phyloP scores from a whole-genome alignment of 2,888 invertebrate genomes.

The Tinea trinotella region DNA sequence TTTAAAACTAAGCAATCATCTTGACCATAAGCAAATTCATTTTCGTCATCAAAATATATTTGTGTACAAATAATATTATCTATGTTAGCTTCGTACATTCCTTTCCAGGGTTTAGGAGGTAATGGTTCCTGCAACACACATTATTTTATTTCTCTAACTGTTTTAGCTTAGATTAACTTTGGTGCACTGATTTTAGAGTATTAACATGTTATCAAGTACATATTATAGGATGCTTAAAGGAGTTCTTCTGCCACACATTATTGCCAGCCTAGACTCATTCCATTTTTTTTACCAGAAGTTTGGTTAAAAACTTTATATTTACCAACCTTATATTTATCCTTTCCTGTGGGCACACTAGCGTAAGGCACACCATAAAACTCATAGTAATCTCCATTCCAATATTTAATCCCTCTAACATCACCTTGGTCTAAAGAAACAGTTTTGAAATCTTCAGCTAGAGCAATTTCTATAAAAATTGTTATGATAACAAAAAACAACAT shows the following conservation, averaged over 20 bases:
- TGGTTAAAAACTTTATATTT: too few species aligned
- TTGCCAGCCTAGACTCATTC: too few species aligned
- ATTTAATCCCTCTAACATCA: constrained; percentile 42
- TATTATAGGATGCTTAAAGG: too few species aligned
- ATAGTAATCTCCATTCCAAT: constrained; percentile 56
- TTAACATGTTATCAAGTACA: too few species aligned
- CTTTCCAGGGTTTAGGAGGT: constrained; percentile 45
- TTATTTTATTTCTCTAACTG: not conserved
- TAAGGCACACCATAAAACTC: constrained; percentile 58
- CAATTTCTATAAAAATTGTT: constrained; percentile 24
- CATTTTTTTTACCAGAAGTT: too few species aligned
- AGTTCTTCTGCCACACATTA: too few species aligned
- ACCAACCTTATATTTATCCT: constrained; percentile 48
- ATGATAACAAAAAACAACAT: constrained; percentile 37
- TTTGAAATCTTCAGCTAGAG: constrained; percentile 28
- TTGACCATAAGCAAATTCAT: constrained; percentile 37
- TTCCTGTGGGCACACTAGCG: constrained; percentile 46
- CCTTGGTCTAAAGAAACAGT: constrained; percentile 44
- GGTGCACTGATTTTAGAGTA: too few species aligned
- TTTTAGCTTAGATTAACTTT: not conserved
- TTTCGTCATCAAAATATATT: constrained; percentile 38
- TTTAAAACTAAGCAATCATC: constrained; percentile 51
- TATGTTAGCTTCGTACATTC: constrained; percentile 33
- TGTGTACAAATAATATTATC: constrained; percentile 43
- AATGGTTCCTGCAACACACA: constrained; percentile 45